Percentiles rank a stretch among this genome's conserved stretches.
Conservation (phyloP, 2,888 invertebrate species). For the Lucinisca nassula region DNA sequence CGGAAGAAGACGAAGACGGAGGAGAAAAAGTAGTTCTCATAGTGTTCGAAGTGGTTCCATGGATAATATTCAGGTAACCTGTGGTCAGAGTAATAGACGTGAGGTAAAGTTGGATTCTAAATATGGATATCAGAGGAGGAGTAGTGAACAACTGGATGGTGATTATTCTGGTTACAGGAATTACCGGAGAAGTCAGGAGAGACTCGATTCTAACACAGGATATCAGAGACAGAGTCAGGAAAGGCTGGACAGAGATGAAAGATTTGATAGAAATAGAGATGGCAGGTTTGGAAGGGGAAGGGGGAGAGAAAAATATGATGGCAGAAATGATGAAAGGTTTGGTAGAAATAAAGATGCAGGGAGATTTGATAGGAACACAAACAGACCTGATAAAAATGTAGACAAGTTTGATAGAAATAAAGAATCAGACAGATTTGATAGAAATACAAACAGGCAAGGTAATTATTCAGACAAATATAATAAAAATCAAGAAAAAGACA, state of each 20-base stretch:
- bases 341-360: slow-evolving; percentile 22
- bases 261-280: slow-evolving; percentile 51
- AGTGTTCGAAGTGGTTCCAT: slow-evolving; percentile 53
- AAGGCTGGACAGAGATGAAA: slow-evolving; percentile 51
- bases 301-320: slow-evolving; percentile 30
- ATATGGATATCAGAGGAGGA: not conserved
- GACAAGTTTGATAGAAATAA: not conserved
- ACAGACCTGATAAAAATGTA: not conserved
- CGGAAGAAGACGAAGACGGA: slow-evolving; percentile 56
- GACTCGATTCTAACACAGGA: not conserved
- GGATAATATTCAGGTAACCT: slow-evolving; percentile 62
- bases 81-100: slow-evolving; percentile 54
- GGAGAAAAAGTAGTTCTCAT: slow-evolving; percentile 63
- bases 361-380: not conserved
- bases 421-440: not conserved
- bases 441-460: not conserved
- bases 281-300: slow-evolving; percentile 41
- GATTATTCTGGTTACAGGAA: not conserved
- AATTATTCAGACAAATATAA: not conserved
- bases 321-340: slow-evolving; percentile 21
- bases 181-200: not conserved
- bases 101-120: slow-evolving; percentile 63
- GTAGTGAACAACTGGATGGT: slow-evolving; percentile 28
- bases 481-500: not conserved
- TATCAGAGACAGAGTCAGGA: slow-evolving; percentile 48